Base-by-base conservation (phyloP, 2,888 invertebrate species). In the Molorchus minor region DNA sequence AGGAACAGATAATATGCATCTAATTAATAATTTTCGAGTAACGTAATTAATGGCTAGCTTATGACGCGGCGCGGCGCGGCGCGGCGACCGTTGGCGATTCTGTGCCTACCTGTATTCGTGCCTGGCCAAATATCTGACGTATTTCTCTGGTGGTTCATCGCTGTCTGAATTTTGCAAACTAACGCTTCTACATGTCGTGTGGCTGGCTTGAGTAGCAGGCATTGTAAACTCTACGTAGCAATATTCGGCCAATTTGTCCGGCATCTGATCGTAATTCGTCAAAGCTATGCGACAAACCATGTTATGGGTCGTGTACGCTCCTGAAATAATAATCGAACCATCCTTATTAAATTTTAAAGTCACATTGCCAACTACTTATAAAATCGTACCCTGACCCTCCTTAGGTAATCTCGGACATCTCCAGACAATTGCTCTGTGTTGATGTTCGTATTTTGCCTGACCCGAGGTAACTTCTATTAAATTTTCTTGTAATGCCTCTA, bases 361-460 rank as follows among this genome's bases (percentile, higher is more conserved):
- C 1, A 43, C 12, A n/a, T n/a, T n/a, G n/a, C n/a, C n/a, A n/a
- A n/a, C n/a, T 20, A 35, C 21, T 5, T 51, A 15, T 36, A 19
- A 21, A n/a, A 4, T 38, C 33, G 25, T 55, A 95, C 97, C 98
- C 87, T 99, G 98, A 67, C 98, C 98, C 82, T 98, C 96, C 81
- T 98, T 98, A 54, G 99, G 99, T 73, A 99, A 85, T 51, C 98
- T 85, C 5, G 96, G 92, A 86, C 99, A 98, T 71, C 99, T 86
- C 99, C 99, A 99, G 21, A 99, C 98, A 72, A 99, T 94, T 58
- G 98, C 90, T 66, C 94, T 87, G 83, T 97, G 97, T 77, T 98
- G 95, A 83, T 98, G 98, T 82, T 99, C 98, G 82, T 99, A 99
- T 83, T 99, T 99, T 56, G 99, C 98, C 80, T 94, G 89, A 44